phyloP scores from a whole-genome alignment of 2,888 invertebrate species.

The Bombylius discolor region DNA sequence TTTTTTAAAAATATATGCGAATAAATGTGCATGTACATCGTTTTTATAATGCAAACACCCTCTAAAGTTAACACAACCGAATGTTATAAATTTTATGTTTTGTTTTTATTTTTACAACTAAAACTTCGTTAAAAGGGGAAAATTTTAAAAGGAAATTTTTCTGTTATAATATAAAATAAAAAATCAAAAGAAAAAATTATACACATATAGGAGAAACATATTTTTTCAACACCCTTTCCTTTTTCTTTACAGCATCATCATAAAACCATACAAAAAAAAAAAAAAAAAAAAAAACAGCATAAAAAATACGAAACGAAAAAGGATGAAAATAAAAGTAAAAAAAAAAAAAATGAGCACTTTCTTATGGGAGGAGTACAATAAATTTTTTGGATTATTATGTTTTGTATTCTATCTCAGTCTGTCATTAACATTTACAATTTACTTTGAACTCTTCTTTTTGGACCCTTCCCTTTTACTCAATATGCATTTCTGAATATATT shows the following conservation, averaged over 20 bases:
- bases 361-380: constrained; percentile 6
- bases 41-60: too few relatives aligned
- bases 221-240: not conserved
- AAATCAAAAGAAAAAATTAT: not conserved
- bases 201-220: not conserved
- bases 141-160: not conserved
- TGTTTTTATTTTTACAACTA: too few relatives aligned
- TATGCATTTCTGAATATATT: not conserved
- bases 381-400: not conserved
- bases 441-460: not conserved
- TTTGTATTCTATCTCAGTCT: not conserved
- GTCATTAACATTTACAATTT: not conserved
- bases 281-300: too few relatives aligned
- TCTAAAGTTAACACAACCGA: too few relatives aligned
- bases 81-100: too few relatives aligned
- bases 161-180: not conserved
- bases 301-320: too few relatives aligned
- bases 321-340: not conserved
- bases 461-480: not conserved
- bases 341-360: not conserved
- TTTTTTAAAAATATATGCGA: too few relatives aligned
- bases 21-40: too few relatives aligned
- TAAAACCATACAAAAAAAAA: too few relatives aligned
- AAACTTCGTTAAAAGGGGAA: too few relatives aligned
- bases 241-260: not conserved